Percentiles rank a stretch among this genome's conserved stretches.
These are phyloP conservation scores for Leptosomus discolor DNA, from an alignment of 2,113 vertebrate genomes.

Conservation along the genomic window DNA sequence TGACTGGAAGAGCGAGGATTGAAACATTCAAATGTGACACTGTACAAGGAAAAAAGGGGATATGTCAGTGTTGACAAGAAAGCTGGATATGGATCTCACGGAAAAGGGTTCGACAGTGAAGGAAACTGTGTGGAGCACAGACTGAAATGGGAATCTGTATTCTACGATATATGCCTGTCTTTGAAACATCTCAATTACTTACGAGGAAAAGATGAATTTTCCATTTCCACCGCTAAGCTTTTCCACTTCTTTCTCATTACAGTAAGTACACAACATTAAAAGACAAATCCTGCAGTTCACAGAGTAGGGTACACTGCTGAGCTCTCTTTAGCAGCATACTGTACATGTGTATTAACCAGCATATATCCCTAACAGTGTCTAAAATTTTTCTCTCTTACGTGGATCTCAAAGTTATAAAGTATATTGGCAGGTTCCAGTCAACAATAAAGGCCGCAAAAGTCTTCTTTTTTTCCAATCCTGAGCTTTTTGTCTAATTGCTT, in stretches of 20 bases:
- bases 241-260: constrained; percentile 69
- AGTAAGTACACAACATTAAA: constrained; percentile 74
- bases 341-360: constrained; percentile 59
- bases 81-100: not conserved
- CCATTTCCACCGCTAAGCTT: constrained; percentile 56
- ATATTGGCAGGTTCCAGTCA: constrained; percentile 65
- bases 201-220: constrained; percentile 60
- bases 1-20: not conserved
- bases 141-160: not conserved
- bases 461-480: constrained; percentile 2
- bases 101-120: not conserved
- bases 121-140: not conserved
- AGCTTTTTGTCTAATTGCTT: constrained; percentile 78
- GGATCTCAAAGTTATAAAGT: constrained; percentile 53
- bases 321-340: constrained; percentile 44
- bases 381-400: constrained; percentile 48
- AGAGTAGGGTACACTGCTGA: constrained; percentile 35
- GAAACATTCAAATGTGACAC: not conserved
- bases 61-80: not conserved
- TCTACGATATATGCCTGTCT: not conserved
- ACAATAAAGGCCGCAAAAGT: constrained; percentile 52
- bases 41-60: not conserved
- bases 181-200: constrained; percentile 67
- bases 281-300: constrained; percentile 65
- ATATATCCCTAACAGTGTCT: constrained; percentile 7